Base-by-base conservation (phyloP, 30 jellyfish, hydroid and myxozoan species). In the Catostylus mosaicus region DNA sequence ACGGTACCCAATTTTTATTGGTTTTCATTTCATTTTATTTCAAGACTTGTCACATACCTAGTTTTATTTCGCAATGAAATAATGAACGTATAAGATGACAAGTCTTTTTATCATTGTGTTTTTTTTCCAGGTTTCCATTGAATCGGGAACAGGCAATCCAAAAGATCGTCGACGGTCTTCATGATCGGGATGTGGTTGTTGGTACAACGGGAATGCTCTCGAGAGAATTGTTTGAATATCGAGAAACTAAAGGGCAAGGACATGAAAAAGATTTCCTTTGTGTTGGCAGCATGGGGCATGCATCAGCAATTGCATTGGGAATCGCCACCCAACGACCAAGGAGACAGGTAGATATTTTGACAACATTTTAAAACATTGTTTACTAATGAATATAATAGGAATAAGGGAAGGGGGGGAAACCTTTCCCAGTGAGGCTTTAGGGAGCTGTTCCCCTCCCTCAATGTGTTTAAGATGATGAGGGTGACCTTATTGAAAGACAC, bases 281-380 rank as follows among this genome's bases (percentile, higher is more conserved):
- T 40, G 99, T 94, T 77, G 99, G 99, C 30, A 94, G 99, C 36
- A 94, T 94, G 99, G 99, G 99, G 11, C 99, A 94, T 75, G 97
- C 99, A 9, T 94, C 99, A 0, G 99, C 99, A 30, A 94, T 94
- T 85, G 99, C 99, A 9, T 61, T 94, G 45, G 99, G 99, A 7
- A 87, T 94, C 35, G 94, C 99, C 18, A 56, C 90, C 62, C 92
- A 88, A 45, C 77, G 92, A 56, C 96, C 97, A 33, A 72, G 96
- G 63, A 48, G 99, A 88, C 97, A 94, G 96, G 99, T 88, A 48
- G 36, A 8, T 7, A 40, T 40, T n/a, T n/a, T n/a, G n/a, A n/a
- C n/a, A n/a, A n/a, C n/a, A n/a, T n/a, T n/a, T n/a, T n/a, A n/a
- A n/a, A n/a, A n/a, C n/a, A n/a, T n/a, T n/a, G n/a, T n/a, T n/a